Base-by-base conservation (phyloP, 2,797 vertebrate genomes). In the Percopsis omiscomaycus region DNA sequence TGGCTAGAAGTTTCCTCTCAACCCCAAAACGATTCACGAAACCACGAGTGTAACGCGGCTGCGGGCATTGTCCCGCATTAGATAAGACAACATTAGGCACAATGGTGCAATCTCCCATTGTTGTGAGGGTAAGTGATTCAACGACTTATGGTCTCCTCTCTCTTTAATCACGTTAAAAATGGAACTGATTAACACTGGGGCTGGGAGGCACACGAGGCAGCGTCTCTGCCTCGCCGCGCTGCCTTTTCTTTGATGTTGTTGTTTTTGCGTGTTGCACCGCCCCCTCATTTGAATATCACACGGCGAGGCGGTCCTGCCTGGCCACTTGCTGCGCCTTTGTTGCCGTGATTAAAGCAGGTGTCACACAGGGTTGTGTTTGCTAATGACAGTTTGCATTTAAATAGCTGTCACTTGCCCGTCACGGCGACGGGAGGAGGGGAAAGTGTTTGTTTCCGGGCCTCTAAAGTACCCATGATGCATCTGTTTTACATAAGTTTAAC, bases 221-320 rank as follows among this genome's bases (percentile, higher is more conserved):
- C 80, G 64, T 61, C 72, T 77, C 75, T 77, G 69, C 47, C 55
- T 63, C 50, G 63, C 66, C 11, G 78, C 82, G 47, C 79, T 70
- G 78, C 63, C 86, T 80, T 85, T 84, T 83, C 94, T 96, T 96
- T 96, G 94, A 96, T 94, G 93, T 95, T 95, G 85, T 90, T 92
- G 89, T 94, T 90, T 84, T 91, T 89, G 76, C 77, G 60, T 78
- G 89, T 88, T 84, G 83, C 64, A 83, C 81, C 89, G 88, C 87
- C 89, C 90, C 90, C 70, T 96, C 86, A 95, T 96, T 95, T 95
- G 92, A 96, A 96, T 95, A 96, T 96, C 93, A 94, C 82, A 95
- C 89, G 75, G 86, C 89, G 91, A 59, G 61, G 84, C 83, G 83
- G 83, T 86, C 86, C 88, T 84, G 81, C 79, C 80, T 84, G 89